Base-by-base conservation (phyloP, 2,888 invertebrate genomes). In the Tetrapedia diversipes region DNA sequence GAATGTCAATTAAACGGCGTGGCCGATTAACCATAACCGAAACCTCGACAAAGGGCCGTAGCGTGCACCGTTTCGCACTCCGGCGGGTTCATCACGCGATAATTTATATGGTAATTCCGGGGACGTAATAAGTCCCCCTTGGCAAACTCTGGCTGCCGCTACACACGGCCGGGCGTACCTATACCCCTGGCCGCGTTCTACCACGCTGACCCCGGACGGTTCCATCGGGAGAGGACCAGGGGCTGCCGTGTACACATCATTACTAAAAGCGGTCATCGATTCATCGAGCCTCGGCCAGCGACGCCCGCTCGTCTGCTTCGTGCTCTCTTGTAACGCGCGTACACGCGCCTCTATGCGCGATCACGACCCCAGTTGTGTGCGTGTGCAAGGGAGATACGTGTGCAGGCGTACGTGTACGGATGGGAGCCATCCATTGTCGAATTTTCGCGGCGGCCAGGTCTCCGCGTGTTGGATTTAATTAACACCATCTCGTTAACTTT, bases 41-140 rank as follows among this genome's bases (percentile, higher is more conserved):
- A 89, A 89, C 87, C 88, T 88, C 89, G 87, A 89, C 89, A 89
- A 89, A 89, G 89, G n/a, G 88, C 83, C 72, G 49, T 51, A 77
- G 80, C 80, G 82, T 79, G 83, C 82, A 79, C 80, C 78, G 85
- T 85, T 85, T 85, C 85, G 81, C 84, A 86, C 85, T 88, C 85
- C 82, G 84, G 79, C 82, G 83, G 84, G 86, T 89, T 89, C 89
- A 89, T 89, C 89, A 88, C 87, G 86, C 86, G 89, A 89, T 89
- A 89, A 89, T 89, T 89, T 89, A 89, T 89, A 89, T 89, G 89
- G 89, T 89, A 89, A 89, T 89, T 86, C 86, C 82, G 82, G 88
- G 88, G 86, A 87, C 87, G 89, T 89, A 89, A 89, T 89, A 89
- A 89, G 89, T 89, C 87, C 88, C 85, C 85, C 86, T 87, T 85